phyloP scores from a whole-genome alignment of 2,797 vertebrate species.

The Clamator glandarius region DNA sequence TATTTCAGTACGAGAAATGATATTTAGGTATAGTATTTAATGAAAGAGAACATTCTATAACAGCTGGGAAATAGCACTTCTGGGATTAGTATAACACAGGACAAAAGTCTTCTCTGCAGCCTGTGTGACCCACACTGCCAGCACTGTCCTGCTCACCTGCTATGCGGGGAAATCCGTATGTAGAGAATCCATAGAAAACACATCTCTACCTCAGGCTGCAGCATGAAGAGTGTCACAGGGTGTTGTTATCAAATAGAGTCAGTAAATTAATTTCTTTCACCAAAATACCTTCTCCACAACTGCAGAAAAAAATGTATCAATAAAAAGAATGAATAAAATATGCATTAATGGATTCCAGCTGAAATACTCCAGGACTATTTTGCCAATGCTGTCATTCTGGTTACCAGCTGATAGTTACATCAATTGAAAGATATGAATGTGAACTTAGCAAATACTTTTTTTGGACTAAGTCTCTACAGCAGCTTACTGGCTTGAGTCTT shows the following conservation, averaged over 20 bases:
- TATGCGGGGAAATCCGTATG: not conserved
- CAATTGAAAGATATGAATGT: not conserved
- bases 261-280: not conserved
- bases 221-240: not conserved
- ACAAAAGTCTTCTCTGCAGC: not conserved
- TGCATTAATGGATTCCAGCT: not conserved
- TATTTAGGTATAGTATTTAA: not conserved
- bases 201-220: not conserved
- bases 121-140: not conserved
- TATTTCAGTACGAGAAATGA: not conserved
- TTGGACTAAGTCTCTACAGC: not conserved
- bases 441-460: not conserved
- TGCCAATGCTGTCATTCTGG: not conserved
- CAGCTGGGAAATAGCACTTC: not conserved
- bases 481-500: not conserved
- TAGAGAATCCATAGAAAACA: not conserved
- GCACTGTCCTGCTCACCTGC: not conserved
- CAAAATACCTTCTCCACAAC: not conserved
- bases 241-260: not conserved
- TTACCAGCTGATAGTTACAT: not conserved
- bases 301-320: not conserved
- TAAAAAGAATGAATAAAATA: not conserved
- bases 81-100: not conserved
- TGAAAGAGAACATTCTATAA: not conserved
- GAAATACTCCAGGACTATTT: not conserved